Evolutionary conservation across 2,113 vertebrate species (phyloP).

Genomic region (Ailurus styani): DNA sequence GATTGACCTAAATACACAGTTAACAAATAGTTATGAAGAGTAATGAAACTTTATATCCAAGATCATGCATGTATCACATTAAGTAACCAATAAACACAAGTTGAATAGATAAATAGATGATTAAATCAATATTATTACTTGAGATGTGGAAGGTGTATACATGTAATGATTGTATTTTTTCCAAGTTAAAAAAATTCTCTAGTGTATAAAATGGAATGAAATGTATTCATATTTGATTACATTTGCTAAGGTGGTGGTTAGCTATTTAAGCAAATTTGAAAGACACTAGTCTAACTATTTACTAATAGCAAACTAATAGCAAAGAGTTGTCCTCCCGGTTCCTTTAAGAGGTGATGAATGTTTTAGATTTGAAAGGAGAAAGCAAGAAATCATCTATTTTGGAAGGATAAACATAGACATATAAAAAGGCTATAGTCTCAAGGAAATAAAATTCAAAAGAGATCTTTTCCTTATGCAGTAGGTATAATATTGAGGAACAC

Average conservation of each 20-base stretch:
- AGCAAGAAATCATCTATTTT: neutral
- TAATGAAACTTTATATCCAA: neutral
- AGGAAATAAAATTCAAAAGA: neutral
- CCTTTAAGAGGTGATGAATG: neutral
- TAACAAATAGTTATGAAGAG: neutral
- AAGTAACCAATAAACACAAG: neutral
- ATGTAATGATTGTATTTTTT: neutral
- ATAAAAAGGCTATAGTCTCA: neutral
- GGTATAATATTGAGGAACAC: neutral
- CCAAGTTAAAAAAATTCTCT: neutral
- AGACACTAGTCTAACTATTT: neutral
- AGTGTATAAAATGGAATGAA: neutral
- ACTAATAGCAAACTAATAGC: neutral
- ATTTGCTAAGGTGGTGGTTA: neutral
- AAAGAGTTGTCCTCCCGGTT: neutral
- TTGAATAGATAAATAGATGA: neutral
- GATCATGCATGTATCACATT: neutral
- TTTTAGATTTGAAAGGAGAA: neutral
- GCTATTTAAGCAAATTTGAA: neutral
- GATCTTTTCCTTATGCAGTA: neutral
- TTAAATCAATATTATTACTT: neutral
- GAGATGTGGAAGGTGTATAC: neutral
- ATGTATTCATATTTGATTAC: neutral
- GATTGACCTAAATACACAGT: neutral
- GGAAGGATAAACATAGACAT: neutral